Base-by-base conservation (phyloP, 1,140 invertebrate genomes). In the Drosophila gunungcola region DNA sequence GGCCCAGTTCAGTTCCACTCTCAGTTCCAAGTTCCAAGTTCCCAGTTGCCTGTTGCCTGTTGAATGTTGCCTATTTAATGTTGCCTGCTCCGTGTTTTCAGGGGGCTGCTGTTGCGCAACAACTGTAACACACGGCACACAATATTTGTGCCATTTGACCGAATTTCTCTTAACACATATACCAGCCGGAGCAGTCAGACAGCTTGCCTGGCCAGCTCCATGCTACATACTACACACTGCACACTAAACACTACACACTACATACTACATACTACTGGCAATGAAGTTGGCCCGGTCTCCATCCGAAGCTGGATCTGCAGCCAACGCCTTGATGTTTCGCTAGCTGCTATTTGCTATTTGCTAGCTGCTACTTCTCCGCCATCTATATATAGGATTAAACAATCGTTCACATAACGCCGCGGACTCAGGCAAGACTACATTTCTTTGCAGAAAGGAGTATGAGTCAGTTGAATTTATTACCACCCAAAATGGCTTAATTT, bases 141-240 rank as follows among this genome's bases (percentile, higher is more conserved):
- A 82, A 83, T 83, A 89, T 88, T 86, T 80, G 84, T 88, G 84
- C 83, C 83, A 89, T 80, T 88, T 80, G 83, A 81, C 77, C 85
- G 69, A 89, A 84, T 89, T 86, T 89, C 83, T 80, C 83, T 76
- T 69, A 65, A 89, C 84, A 89, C 61, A 79, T 64, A 58, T 57
- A 65, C 27, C 38, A 61, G 51, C 39, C 45, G 56, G 53, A 68
- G 61, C 41, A 61, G 78, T 63, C 78, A 54, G 63, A 53, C 45
- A 55, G 73, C 38, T 34, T 60, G 70, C 49, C 56, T 61, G 53
- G 54, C 29, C 29, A 32, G 29, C 29, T 32, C 6, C 6, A 32
- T 7, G 7, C 29, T 32, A 32, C 29, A 32, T 32, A 32, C 16
- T 1, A 21, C 16, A 21, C 16, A 21, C 16, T 21, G 1, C 16